Base-by-base conservation (phyloP, 2,888 invertebrate species). In the Oscheius sp. region DNA sequence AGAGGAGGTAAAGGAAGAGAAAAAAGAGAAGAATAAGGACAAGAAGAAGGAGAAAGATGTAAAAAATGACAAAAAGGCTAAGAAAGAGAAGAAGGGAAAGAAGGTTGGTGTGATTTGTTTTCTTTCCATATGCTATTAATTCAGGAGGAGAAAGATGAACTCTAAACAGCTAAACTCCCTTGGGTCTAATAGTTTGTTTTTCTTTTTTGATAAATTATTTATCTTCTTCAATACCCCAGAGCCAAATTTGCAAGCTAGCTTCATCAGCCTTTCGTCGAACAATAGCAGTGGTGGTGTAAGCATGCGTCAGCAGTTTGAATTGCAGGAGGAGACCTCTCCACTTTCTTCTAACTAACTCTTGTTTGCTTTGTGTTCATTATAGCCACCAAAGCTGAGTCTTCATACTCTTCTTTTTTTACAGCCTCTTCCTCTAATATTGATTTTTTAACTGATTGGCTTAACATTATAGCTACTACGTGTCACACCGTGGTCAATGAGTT, bases 11-110 rank as follows among this genome's bases (percentile, higher is more conserved):
- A 56, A 72, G 33, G 61, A 77, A 63, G 51, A 74, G 22, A 50
- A 72, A 17, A 68, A 74, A 38, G 57, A 69, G 36, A 65, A 71
- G 22, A 36, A 36, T 2, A 24, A 36, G 6, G 22, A 32, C 20
- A 64, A 76, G 33, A 68, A 72, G 51, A 63, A 74, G 45, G 64
- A 74, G 50, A 71, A 70, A 68, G 38, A 66, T 36, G n/a, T n/a
- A 17, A 68, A 74, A 38, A 51, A 69, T 33, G 63, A 71, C n/a
- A 36, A 36, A 4, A 24, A 36, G 6, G 22, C 14, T 22, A 64
- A 76, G 33, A 68, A 72, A 47, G 65, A 74, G 45, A 66, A 74
- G 50, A 71, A 70, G 50, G 44, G 38, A 51, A 28, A 8, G 49
- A 45, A 54, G 51, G 54, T n/a, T 49, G 68, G 28, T 44, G 20